These are phyloP conservation scores for Ceramica pisi DNA, from an alignment of 2,888 invertebrate species.

Conservation along the genomic window DNA sequence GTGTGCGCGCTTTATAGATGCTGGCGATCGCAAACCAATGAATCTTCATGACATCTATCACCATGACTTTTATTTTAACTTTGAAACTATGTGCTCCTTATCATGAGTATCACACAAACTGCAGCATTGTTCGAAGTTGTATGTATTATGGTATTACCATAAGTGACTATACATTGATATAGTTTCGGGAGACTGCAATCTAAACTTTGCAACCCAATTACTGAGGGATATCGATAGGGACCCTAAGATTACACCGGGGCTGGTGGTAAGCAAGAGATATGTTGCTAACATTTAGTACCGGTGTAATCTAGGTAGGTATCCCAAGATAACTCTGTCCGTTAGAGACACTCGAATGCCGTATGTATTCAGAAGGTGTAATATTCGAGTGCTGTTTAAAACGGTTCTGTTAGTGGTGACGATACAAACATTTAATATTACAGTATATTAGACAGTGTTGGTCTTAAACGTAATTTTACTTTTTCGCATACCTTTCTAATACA, in stretches of 20 bases:
- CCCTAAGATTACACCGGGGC: not conserved
- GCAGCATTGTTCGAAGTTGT: not conserved
- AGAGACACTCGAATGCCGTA: not conserved
- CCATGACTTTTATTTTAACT: not conserved
- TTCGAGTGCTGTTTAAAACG: not conserved
- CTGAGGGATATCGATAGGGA: slow-evolving; percentile 1
- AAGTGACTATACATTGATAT: not conserved
- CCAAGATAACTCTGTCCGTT: not conserved
- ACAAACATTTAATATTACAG: not conserved
- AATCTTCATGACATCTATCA: not conserved
- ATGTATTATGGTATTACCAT: not conserved
- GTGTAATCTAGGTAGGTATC: not conserved
- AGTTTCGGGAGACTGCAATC: slow-evolving; percentile 20
- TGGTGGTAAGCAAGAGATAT: too few species aligned
- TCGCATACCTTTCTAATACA: too few species aligned
- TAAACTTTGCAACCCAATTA: slow-evolving; percentile 22
- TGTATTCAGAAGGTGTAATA: not conserved
- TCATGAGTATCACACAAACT: not conserved
- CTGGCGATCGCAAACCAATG: not conserved
- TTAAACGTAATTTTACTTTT: too few species aligned
- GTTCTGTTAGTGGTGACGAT: not conserved
- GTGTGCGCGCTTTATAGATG: not conserved
- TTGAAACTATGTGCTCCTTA: not conserved
- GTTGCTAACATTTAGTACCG: too few species aligned
- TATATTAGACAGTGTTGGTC: too few species aligned